Conservation (phyloP, 2,797 vertebrate genomes). For the Paramormyrops hopkinsi region DNA sequence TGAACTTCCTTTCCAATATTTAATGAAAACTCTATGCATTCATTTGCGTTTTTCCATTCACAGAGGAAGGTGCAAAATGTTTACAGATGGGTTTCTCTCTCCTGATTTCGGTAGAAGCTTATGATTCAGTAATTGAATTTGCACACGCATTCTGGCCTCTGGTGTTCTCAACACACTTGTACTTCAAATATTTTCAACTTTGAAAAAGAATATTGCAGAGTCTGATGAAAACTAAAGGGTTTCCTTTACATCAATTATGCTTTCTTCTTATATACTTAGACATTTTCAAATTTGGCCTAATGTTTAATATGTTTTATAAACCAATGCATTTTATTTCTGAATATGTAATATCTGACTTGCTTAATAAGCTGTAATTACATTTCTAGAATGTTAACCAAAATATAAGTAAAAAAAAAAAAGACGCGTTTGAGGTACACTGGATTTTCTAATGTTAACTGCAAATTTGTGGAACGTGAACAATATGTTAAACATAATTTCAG, state of each 20-base stretch:
- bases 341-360: neutral
- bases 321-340: neutral
- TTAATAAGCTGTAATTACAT: neutral
- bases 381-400: neutral
- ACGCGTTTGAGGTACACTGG: neutral
- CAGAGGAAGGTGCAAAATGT: neutral
- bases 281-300: neutral
- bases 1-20: neutral
- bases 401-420: neutral
- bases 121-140: neutral
- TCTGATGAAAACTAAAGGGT: neutral
- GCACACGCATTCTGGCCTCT: neutral
- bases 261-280: neutral
- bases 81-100: neutral
- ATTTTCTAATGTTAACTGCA: neutral
- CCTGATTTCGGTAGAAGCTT: neutral
- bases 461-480: neutral
- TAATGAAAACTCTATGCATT: neutral
- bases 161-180: neutral
- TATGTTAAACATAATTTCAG: neutral
- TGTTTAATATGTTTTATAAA: neutral
- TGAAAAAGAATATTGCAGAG: neutral
- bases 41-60: neutral
- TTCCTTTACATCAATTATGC: neutral
- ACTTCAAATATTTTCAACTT: neutral